These are phyloP conservation scores for Colinus virginianus DNA, from an alignment of 2,113 vertebrate genomes.

Conservation along the genomic window DNA sequence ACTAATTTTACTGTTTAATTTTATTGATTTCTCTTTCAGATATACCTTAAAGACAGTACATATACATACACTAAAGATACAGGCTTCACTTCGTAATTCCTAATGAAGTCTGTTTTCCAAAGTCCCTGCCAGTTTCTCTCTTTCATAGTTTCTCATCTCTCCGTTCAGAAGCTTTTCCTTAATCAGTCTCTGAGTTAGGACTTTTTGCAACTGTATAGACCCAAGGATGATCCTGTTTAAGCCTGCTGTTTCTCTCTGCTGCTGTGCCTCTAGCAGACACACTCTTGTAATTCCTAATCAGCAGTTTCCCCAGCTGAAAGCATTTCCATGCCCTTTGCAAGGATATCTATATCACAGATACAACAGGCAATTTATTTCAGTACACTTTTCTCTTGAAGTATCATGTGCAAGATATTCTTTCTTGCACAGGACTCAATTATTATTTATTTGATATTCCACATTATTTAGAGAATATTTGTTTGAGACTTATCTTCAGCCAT, in stretches of 20 bases:
- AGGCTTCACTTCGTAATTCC: neutral
- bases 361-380: neutral
- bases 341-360: neutral
- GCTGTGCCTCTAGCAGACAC: neutral
- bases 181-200: neutral
- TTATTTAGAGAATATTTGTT: neutral
- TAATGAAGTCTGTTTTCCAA: neutral
- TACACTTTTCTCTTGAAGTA: neutral
- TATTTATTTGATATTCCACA: neutral
- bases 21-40: neutral
- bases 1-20: neutral
- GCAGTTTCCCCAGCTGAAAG: neutral
- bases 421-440: neutral
- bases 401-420: neutral
- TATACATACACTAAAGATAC: rapidly evolving
- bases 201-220: neutral
- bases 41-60: neutral
- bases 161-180: neutral
- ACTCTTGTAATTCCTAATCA: neutral
- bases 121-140: neutral
- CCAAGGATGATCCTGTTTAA: neutral
- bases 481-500: neutral
- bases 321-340: neutral
- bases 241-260: neutral
- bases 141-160: neutral